Evolutionary conservation across 2,888 invertebrate genomes (phyloP), one percentile per base, ranked within the genome.

Genomic region (Silvanus unidentatus): DNA sequence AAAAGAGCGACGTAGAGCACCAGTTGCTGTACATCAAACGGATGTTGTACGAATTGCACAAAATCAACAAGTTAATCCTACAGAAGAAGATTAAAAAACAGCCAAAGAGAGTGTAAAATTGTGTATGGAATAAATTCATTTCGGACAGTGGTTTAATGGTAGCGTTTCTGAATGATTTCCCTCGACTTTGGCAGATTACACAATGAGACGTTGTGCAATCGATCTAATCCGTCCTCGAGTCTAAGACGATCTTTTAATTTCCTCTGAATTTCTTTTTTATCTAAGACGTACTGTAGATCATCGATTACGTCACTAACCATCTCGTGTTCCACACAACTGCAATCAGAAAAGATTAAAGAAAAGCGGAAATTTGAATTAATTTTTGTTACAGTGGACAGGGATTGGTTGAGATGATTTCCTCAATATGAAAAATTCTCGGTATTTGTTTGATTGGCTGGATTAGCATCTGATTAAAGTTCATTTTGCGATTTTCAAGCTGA

Each of bases 1-100:
- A 68, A n/a, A 65, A 66, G 6, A 57, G 70, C 0, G 77, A 82
- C 59, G 73, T 79, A 30, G 81, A 82, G 57, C 75, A 77, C 47
- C 82, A 82, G 59, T 67, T 82, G 38, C 73, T 79, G 32, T 77
- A 78, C 36, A 77, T 82, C 35, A 81, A 81, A 73, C 66, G 78
- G 12, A 81, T 81, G 0, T 62, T 83, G 47, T 57, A 75, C 3
- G 81, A 82, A 56, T 29, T 65, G 32, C 47, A 48, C 2, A 58
- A 54, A 46, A 54, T 60, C 30, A 60, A 55, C 34, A 57, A 49
- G 22, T 36, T 49, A 9, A 49, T 51, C 29, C 47, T 41, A 32
- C 44, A 45, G 41, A 35, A 14, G 9, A 5, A 36, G 1, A 30
- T 11, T 5, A 12, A 29, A 40, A 27, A 28, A 29, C 15, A 27